Evolutionary conservation across 2,113 vertebrate species (phyloP).

Genomic region (Acanthochromis polyacanthus): DNA sequence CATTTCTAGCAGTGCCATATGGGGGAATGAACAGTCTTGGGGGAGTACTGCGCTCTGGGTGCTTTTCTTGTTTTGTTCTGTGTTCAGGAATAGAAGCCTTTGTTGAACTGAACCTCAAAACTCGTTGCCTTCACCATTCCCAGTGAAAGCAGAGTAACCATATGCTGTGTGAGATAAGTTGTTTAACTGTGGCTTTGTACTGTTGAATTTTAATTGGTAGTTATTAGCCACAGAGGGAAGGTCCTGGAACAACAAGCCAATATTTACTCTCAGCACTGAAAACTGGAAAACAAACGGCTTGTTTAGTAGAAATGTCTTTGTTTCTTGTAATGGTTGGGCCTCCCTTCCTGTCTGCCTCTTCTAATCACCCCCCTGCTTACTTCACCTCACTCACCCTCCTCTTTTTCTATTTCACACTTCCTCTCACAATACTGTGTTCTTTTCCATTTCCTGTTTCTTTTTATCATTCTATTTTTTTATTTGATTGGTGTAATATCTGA

Average conservation of each 20-base stretch:
- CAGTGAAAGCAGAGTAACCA: background rate
- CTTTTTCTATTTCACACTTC: background rate
- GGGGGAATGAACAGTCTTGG: too few species aligned
- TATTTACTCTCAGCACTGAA: conserved; percentile 51
- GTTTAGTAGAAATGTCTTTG: conserved; percentile 46
- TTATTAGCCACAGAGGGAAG: conserved; percentile 48
- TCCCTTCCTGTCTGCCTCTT: conserved; percentile 30
- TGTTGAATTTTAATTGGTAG: conserved; percentile 42
- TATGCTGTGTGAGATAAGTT: conserved; percentile 7
- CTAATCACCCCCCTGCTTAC: conserved; percentile 34
- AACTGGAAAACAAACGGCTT: conserved; percentile 44
- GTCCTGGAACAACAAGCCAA: conserved; percentile 21
- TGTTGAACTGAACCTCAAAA: conserved; percentile 1
- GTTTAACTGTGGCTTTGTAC: conserved; percentile 8
- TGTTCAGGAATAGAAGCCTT: background rate
- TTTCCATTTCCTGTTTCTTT: background rate
- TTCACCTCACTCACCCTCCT: background rate
- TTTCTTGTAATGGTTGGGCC: conserved; percentile 35
- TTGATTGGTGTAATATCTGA: too few species aligned
- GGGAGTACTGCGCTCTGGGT: too few species aligned
- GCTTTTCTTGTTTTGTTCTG: background rate
- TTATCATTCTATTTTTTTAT: too few species aligned
- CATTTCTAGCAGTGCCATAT: too few species aligned
- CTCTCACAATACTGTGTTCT: too few species aligned
- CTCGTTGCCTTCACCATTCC: background rate